Evolutionary conservation across 2,888 invertebrate genomes (phyloP).

Genomic region (Pardosa pseudoannulata): DNA sequence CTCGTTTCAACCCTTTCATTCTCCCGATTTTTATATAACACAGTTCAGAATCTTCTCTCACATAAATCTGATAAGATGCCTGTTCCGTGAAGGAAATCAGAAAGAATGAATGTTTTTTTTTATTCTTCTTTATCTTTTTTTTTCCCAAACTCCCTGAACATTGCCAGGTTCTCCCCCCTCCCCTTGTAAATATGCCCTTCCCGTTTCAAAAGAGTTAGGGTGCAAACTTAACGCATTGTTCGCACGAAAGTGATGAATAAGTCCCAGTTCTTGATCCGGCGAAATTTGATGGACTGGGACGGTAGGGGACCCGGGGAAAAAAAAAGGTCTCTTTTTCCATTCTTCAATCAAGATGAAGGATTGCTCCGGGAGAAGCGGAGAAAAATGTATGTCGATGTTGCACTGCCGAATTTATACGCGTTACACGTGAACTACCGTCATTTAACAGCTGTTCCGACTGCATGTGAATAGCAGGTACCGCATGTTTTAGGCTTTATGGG

Average conservation of each 20-base stretch:
- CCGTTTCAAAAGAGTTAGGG: background rate
- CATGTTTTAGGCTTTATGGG: background rate
- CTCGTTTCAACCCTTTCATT: too few relatives aligned
- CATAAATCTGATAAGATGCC: too few relatives aligned
- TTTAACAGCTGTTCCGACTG: slow-evolving; percentile 43
- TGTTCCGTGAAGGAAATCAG: too few relatives aligned
- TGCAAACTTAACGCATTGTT: slow-evolving; percentile 19
- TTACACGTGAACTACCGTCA: background rate
- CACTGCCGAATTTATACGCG: too few relatives aligned
- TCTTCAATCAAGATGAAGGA: slow-evolving; percentile 51
- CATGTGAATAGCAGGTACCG: background rate
- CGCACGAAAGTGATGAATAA: slow-evolving; percentile 62
- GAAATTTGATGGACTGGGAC: slow-evolving; percentile 54
- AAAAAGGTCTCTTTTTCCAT: slow-evolving; percentile 32
- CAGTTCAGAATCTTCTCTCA: too few relatives aligned
- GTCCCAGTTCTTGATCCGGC: slow-evolving; percentile 54
- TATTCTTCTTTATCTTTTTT: slow-evolving; percentile 4
- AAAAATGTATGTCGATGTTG: slow-evolving; percentile 11
- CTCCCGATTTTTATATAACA: too few relatives aligned
- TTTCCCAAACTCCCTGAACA: too few relatives aligned
- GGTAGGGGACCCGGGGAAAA: too few relatives aligned
- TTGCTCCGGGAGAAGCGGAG: slow-evolving; percentile 16
- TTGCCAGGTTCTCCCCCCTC: slow-evolving; percentile 2
- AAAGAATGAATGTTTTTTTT: background rate
- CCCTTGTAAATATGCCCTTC: background rate